Percentiles rank a stretch among this genome's conserved stretches.
phyloP scores from a whole-genome alignment of 2,888 invertebrate genomes.

The Macaria notata region DNA sequence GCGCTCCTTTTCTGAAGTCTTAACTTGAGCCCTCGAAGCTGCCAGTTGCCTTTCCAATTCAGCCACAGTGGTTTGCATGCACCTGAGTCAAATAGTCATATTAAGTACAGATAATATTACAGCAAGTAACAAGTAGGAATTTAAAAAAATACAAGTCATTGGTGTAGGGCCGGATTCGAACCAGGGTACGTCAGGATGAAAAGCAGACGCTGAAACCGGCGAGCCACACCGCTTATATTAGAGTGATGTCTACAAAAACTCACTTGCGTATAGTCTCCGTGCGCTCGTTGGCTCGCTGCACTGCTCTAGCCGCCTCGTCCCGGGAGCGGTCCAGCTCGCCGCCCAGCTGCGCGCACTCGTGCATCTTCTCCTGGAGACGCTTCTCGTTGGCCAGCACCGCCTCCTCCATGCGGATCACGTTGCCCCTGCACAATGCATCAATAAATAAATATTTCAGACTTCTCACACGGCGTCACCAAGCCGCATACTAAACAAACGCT shows the following conservation, averaged over 20 bases:
- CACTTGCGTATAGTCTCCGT: slow-evolving; percentile 83
- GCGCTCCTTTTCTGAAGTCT: slow-evolving; percentile 85
- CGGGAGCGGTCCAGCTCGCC: slow-evolving; percentile 85
- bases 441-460: too few species aligned
- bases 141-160: too few species aligned
- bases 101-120: too few species aligned
- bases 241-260: slow-evolving; percentile 35
- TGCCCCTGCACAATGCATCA: slow-evolving; percentile 45
- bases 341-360: slow-evolving; percentile 85
- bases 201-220: too few species aligned
- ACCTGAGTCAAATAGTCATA: slow-evolving; percentile 42
- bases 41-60: slow-evolving; percentile 87
- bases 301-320: slow-evolving; percentile 86
- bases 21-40: slow-evolving; percentile 83
- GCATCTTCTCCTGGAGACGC: slow-evolving; percentile 85
- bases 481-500: too few species aligned
- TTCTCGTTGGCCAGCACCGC: slow-evolving; percentile 81
- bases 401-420: slow-evolving; percentile 82
- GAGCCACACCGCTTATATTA: too few species aligned
- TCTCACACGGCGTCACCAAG: too few species aligned
- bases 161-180: too few species aligned
- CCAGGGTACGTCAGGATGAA: too few species aligned
- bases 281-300: slow-evolving; percentile 85
- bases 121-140: too few species aligned
- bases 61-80: slow-evolving; percentile 85